phyloP scores from a whole-genome alignment of 2,113 vertebrate genomes.

The Thomomys bottae region DNA sequence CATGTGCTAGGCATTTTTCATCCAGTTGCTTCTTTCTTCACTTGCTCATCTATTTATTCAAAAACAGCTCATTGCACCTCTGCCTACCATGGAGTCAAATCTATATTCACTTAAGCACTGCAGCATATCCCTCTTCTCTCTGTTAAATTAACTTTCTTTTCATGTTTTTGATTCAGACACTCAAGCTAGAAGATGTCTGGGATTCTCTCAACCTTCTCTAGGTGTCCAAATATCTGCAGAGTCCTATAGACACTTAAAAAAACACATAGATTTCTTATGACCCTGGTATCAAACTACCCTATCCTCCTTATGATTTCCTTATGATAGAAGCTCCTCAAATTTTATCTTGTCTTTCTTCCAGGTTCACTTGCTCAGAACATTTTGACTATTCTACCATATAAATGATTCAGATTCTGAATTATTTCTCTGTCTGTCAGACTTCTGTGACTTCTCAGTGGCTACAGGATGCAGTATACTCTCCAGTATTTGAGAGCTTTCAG shows the following conservation, averaged over 20 bases:
- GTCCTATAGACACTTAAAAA: background rate
- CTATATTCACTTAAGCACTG: background rate
- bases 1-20: background rate
- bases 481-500: background rate
- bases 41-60: background rate
- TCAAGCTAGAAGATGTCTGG: background rate
- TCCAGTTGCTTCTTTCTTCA: background rate
- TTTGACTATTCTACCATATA: background rate
- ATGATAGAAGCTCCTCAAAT: background rate
- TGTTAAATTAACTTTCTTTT: background rate
- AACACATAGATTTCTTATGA: too few species aligned
- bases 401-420: background rate
- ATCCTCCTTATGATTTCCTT: background rate
- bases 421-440: background rate
- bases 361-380: background rate
- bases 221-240: background rate
- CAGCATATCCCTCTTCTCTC: background rate
- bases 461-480: background rate
- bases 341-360: background rate
- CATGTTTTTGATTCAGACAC: background rate
- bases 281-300: background rate
- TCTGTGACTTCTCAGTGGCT: background rate
- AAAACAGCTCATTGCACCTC: background rate
- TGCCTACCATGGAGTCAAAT: background rate
- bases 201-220: background rate